phyloP scores from a whole-genome alignment of 1,140 invertebrate genomes.

The Brachionus sp. region DNA sequence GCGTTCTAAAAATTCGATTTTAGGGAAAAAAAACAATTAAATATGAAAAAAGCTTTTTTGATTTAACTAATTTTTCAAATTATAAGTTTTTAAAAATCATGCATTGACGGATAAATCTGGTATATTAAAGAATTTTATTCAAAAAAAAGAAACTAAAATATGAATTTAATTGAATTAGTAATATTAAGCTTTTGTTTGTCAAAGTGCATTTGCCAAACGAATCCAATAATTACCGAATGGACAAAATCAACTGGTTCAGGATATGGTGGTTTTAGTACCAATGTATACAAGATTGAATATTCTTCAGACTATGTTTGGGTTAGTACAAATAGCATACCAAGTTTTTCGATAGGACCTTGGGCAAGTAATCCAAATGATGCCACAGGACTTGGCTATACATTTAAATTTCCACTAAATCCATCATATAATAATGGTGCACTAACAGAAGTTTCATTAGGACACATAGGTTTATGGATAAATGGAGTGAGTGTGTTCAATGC shows the following conservation, averaged over 20 bases:
- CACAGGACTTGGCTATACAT: not conserved
- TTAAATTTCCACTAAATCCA: not conserved
- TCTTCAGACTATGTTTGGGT: not conserved
- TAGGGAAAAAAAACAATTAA: too few relatives aligned
- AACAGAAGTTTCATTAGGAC: not conserved
- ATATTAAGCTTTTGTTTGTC: not conserved
- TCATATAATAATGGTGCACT: not conserved
- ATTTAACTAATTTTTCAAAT: not conserved
- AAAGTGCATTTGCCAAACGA: not conserved
- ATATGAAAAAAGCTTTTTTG: too few relatives aligned
- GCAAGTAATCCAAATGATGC: not conserved
- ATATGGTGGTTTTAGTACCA: not conserved
- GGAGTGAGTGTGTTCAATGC: not conserved
- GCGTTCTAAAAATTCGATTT: too few relatives aligned
- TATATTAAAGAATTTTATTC: not conserved
- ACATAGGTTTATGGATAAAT: slow-evolving; percentile 18
- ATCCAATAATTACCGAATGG: not conserved
- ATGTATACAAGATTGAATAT: not conserved
- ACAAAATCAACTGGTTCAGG: not conserved
- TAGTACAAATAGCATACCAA: not conserved
- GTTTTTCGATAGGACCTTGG: not conserved
- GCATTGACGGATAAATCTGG: not conserved
- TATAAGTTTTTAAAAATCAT: not conserved
- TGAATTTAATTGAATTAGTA: not conserved
- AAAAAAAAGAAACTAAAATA: too few relatives aligned